Conservation (phyloP, 1,140 invertebrate genomes). For the Pogonomyrmex barbatus region DNA sequence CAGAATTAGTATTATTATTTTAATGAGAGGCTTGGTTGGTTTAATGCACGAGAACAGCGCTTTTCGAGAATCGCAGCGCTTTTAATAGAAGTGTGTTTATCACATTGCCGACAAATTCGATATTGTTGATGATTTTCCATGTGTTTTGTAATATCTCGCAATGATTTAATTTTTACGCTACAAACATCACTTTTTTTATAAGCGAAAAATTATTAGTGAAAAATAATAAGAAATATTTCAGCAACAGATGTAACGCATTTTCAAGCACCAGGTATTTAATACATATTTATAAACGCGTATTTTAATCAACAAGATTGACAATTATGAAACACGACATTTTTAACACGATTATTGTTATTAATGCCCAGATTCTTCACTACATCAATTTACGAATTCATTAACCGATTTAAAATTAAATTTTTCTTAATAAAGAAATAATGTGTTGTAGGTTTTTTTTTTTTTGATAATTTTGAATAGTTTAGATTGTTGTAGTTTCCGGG, state of each 20-base stretch:
- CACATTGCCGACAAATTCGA: not conserved
- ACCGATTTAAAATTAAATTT: not conserved
- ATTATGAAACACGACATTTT: constrained; percentile 13
- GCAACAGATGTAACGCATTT: not conserved
- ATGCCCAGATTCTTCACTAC: not conserved
- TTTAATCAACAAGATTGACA: constrained; percentile 5
- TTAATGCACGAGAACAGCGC: not conserved
- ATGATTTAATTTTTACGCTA: constrained; percentile 11
- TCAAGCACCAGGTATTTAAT: constrained; percentile 22
- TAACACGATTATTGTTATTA: not conserved
- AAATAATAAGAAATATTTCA: constrained; percentile 29
- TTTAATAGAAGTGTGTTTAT: not conserved
- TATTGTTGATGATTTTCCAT: constrained; percentile 1
- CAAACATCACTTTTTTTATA: not conserved
- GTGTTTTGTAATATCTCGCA: not conserved
- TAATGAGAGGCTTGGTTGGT: not conserved
- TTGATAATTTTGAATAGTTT: not conserved
- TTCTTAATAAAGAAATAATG: not conserved
- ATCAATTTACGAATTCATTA: not conserved
- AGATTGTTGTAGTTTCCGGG: not conserved
- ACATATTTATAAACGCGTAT: not conserved
- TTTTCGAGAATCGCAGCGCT: not conserved
- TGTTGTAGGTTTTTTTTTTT: not conserved
- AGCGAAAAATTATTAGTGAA: not conserved
- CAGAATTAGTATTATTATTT: too few relatives aligned